phyloP scores from a whole-genome alignment of 2,888 invertebrate species.

The Trichogramma dendrolimi region DNA sequence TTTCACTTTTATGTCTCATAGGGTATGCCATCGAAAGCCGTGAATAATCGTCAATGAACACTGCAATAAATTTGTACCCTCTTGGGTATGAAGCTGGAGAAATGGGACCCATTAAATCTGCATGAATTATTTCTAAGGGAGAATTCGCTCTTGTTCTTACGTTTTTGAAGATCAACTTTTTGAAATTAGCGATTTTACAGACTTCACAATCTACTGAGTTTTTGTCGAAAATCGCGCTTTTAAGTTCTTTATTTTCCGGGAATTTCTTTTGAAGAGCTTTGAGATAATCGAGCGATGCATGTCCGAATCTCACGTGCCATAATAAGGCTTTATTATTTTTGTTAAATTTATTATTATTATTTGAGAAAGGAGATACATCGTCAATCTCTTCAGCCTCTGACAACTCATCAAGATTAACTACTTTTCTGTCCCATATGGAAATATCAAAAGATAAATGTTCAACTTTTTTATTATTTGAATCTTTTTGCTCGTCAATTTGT shows the following conservation, averaged over 20 bases:
- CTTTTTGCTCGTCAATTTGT: not conserved
- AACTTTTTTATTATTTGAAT: not conserved
- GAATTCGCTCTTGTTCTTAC: constrained; percentile 19
- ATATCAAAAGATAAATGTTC: not conserved
- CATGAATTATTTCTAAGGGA: constrained; percentile 30
- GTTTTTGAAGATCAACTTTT: constrained; percentile 29
- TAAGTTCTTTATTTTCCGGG: constrained; percentile 22
- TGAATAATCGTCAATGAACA: constrained; percentile 30
- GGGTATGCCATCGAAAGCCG: constrained; percentile 28
- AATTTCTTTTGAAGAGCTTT: constrained; percentile 17
- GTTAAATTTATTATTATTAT: not conserved
- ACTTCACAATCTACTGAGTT: constrained; percentile 30
- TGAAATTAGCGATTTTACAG: constrained; percentile 29
- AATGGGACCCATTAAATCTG: constrained; percentile 29
- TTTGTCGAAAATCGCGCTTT: constrained; percentile 28
- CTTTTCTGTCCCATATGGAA: constrained; percentile 1
- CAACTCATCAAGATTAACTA: not conserved
- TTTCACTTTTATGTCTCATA: constrained; percentile 25
- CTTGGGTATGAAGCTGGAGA: constrained; percentile 23
- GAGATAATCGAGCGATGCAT: constrained; percentile 27
- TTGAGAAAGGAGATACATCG: not conserved
- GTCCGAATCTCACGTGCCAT: constrained; percentile 35
- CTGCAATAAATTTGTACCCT: constrained; percentile 24
- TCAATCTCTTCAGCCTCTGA: not conserved
- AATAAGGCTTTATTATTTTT: constrained; percentile 27